A percentile compares a stretch with the other conserved stretches of the same genome.
These are phyloP conservation scores for Nomada flava DNA, from an alignment of 2,888 invertebrate genomes.

Conservation along the genomic window DNA sequence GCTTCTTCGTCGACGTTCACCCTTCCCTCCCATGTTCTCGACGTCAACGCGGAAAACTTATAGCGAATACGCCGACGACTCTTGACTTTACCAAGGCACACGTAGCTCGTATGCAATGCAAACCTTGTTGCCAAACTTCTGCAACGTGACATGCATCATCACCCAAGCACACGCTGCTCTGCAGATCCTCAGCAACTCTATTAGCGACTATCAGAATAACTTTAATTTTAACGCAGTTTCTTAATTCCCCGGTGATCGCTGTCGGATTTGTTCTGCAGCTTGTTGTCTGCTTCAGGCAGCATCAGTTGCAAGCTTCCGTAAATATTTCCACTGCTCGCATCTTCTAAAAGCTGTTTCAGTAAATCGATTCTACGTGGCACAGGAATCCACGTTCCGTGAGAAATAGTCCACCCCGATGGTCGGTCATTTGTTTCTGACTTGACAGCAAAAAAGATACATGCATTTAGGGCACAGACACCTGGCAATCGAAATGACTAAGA, in stretches of 20 bases:
- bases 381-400: too few species aligned
- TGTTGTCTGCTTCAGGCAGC: not conserved
- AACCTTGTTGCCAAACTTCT: conserved; percentile 58
- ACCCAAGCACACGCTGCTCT: conserved; percentile 11
- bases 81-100: conserved; percentile 26
- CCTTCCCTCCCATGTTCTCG: not conserved
- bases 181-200: conserved; percentile 42
- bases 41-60: conserved; percentile 40
- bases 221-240: conserved; percentile 44
- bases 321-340: not conserved
- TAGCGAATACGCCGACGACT: conserved; percentile 43
- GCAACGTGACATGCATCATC: conserved; percentile 58
- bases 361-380: too few species aligned
- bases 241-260: conserved; percentile 29
- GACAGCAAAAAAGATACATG: too few species aligned
- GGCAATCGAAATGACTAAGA: too few species aligned
- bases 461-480: too few species aligned
- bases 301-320: not conserved
- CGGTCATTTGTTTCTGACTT: too few species aligned
- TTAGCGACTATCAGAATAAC: conserved; percentile 52
- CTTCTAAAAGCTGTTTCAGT: not conserved
- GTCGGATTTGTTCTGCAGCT: not conserved
- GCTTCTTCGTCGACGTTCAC: conserved; percentile 14
- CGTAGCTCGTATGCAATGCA: conserved; percentile 53
- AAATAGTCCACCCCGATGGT: too few species aligned